These are phyloP conservation scores for Nomada ruficornis DNA, from an alignment of 2,888 invertebrate genomes.

Conservation along the genomic window DNA sequence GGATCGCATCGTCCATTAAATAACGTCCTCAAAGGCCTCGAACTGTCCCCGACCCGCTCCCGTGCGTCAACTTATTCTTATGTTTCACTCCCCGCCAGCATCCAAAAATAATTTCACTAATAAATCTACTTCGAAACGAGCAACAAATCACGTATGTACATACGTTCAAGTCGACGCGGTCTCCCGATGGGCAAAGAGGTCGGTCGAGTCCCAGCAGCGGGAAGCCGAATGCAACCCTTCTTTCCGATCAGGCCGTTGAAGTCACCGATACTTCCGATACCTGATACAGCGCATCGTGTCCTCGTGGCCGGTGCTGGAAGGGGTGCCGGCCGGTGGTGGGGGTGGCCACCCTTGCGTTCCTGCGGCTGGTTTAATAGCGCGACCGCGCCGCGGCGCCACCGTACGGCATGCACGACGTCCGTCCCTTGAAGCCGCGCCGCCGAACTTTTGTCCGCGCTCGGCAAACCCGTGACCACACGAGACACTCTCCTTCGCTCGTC, in stretches of 20 bases:
- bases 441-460: slow-evolving; percentile 65
- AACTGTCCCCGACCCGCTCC: background rate
- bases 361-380: slow-evolving; percentile 65
- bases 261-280: slow-evolving; percentile 84
- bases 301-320: slow-evolving; percentile 72
- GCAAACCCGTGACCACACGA: background rate
- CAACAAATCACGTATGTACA: background rate
- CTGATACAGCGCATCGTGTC: slow-evolving; percentile 75
- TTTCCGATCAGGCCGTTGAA: slow-evolving; percentile 84
- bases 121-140: background rate
- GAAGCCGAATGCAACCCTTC: slow-evolving; percentile 71
- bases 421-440: slow-evolving; percentile 69
- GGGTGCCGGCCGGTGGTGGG: slow-evolving; percentile 71
- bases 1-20: background rate
- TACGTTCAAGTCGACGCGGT: too few species aligned
- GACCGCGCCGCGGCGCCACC: slow-evolving; percentile 81
- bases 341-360: slow-evolving; percentile 80
- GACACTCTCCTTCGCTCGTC: slow-evolving; percentile 9
- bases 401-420: slow-evolving; percentile 76
- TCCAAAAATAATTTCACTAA: too few species aligned
- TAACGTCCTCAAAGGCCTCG: background rate
- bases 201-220: background rate
- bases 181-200: too few species aligned
- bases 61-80: background rate
- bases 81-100: too few species aligned